Base-by-base conservation (phyloP, 2,888 invertebrate genomes). In the Rhagonycha lutea region DNA sequence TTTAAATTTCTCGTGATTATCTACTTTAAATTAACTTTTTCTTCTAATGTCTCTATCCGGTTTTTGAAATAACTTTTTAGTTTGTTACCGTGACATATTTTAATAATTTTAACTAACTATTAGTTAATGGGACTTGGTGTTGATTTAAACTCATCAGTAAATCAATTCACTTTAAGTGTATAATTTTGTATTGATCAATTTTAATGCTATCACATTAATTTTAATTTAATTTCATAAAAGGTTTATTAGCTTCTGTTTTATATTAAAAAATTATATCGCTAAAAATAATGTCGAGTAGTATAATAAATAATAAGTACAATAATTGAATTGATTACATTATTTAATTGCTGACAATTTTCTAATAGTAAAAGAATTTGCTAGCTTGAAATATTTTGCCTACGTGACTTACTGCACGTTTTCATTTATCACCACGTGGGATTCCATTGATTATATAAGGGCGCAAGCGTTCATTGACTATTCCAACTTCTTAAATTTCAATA, bases 381-480 rank as follows among this genome's bases (percentile, higher is more conserved):
- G 26, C 63, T 14, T 65, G 24, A 65, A 24, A 24, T 65, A 24
- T 65, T 65, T 74, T 79, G 83, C 80, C 81, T 83, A 83, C 83
- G 83, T 83, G 83, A 83, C 82, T 72, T 74, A 70, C 70, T 67
- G 80, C 83, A 83, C 80, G 83, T 78, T 73, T 70, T 63, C 70
- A 10, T 70, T 72, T 26, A 47, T 11, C 61, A 72, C 75, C 78
- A 80, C 80, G 80, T 80, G 79, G 70, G 23, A 18, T 68, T 32
- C 14, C 76, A 76, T 76, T 68, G 76, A 76, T 76, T 73, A 70
- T 47, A 47, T 18, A 61, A 32, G 23, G 62, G 76, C 76, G 76
- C 76, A 67, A 68, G 73, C 76, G 73, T 68, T 68, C 63, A 29
- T 68, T 26, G 61, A 9, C 60, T 24, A 32, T 18, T 69, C 18